A percentile compares a stretch with the other conserved stretches of the same genome.
These are phyloP conservation scores for Acipenser ruthenus DNA, from an alignment of 2,797 vertebrate species.

Conservation along the genomic window DNA sequence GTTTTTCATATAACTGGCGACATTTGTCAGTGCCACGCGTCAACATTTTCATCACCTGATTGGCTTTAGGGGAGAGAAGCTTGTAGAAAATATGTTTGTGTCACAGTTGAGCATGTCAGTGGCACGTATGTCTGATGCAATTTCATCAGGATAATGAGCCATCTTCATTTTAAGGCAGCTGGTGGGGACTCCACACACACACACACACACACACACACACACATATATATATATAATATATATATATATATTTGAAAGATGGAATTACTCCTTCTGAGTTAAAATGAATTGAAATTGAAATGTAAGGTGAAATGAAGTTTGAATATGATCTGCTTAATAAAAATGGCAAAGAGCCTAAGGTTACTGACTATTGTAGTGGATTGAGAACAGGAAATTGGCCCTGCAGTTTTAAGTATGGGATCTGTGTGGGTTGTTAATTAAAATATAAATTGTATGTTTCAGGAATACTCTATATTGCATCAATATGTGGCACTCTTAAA, in stretches of 20 bases:
- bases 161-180: slow-evolving; percentile 39
- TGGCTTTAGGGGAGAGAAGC: slow-evolving; percentile 54
- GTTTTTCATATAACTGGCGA: slow-evolving; percentile 43
- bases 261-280: slow-evolving; percentile 35
- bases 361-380: background rate
- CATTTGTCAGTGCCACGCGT: slow-evolving; percentile 51
- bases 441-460: background rate
- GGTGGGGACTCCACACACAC: slow-evolving; percentile 29
- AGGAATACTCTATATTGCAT: too few species aligned
- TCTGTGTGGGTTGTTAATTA: slow-evolving; percentile 10
- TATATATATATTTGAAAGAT: slow-evolving; percentile 34
- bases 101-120: slow-evolving; percentile 57
- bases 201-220: too few species aligned
- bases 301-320: slow-evolving; percentile 27
- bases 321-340: slow-evolving; percentile 34
- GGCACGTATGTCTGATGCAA: slow-evolving; percentile 58
- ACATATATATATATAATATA: too few species aligned
- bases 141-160: slow-evolving; percentile 68
- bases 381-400: background rate
- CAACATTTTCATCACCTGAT: slow-evolving; percentile 62
- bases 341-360: slow-evolving; percentile 7
- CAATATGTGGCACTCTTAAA: too few species aligned
- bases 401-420: background rate
- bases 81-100: slow-evolving; percentile 29
- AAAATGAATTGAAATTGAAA: slow-evolving; percentile 35